Conservation (phyloP, 2,888 invertebrate genomes). For the Listrodromus nycthemerus region DNA sequence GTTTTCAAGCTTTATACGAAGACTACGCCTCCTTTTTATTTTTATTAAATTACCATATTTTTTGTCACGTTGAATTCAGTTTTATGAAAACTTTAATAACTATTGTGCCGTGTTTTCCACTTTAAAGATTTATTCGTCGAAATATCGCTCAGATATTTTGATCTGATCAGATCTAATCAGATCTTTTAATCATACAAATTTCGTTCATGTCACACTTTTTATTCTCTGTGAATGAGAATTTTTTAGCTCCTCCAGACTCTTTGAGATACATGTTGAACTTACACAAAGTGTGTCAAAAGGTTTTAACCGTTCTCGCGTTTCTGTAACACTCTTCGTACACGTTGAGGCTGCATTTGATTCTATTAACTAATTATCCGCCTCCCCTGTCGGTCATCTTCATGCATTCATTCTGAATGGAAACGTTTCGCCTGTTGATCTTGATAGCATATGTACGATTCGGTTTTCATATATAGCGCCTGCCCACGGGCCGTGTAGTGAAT, state of each 20-base stretch:
- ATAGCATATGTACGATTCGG: constrained; percentile 13
- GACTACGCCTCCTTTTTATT: no score
- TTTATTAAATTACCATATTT: no score
- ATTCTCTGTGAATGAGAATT: background rate
- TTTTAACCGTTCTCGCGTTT: background rate
- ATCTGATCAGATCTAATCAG: no score
- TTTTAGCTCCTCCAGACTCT: background rate
- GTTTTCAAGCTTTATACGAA: no score
- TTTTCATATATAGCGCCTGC: constrained; percentile 14
- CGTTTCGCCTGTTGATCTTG: constrained; percentile 20
- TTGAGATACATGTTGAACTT: constrained; percentile 26
- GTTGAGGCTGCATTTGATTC: background rate
- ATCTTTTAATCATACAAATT: background rate
- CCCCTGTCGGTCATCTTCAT: background rate
- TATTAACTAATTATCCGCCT: background rate
- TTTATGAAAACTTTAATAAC: background rate
- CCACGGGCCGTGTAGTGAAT: constrained; percentile 17
- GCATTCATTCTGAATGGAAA: constrained; percentile 14
- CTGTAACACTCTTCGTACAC: background rate
- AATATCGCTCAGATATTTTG: no score
- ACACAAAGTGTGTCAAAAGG: background rate
- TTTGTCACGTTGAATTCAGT: background rate
- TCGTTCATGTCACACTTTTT: constrained; percentile 14
- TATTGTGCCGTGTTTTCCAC: background rate
- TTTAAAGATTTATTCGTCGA: background rate